Base-by-base conservation (phyloP, 2,888 invertebrate species). In the Catocala sponsa region DNA sequence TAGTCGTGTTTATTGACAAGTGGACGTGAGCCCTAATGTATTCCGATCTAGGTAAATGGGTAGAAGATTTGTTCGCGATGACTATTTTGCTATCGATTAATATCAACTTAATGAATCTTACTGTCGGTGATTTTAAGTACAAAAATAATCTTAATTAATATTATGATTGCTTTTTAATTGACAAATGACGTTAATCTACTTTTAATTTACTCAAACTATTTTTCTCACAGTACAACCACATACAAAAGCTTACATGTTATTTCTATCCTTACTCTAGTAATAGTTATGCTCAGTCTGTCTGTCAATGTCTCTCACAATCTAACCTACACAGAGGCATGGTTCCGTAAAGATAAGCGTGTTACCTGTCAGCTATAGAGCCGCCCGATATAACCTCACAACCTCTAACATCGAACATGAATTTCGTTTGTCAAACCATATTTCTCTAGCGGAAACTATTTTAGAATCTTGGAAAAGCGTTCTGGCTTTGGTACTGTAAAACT, bases 341-440 rank as follows among this genome's bases (percentile, higher is more conserved):
- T 54, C 70, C 63, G 63, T 70, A 61, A 70, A 81, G 80, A 81
- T 80, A 80, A 81, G 74, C 72, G 33, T 59, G 74, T 76, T 72
- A 68, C 76, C 65, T 72, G 79, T 73, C 80, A 70, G 70, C 67
- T 65, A 38, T 61, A 15, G 68, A 76, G 71, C 64, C 53, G 58
- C 63, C 59, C 62, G 52, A 70, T 72, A 65, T 68, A 66, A 63
- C 48, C 54, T 55, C 51, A 61, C 52, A 58, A 60, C 48, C 38
- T 59, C 52, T 35, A 58, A 65, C 55, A 58, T 67, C 52, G 55
- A 42, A 33, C 58, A 53, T 57, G 61, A 65, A 70, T 64, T 70
- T 72, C 50, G 51, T 49, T 59, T 63, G 57, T 66, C 59, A 71
- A 67, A 60, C 25, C 42, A 25, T 61, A 59, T 60, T 74, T 57